Conservation (phyloP, 2,888 invertebrate genomes). For the Andrena praecox region DNA sequence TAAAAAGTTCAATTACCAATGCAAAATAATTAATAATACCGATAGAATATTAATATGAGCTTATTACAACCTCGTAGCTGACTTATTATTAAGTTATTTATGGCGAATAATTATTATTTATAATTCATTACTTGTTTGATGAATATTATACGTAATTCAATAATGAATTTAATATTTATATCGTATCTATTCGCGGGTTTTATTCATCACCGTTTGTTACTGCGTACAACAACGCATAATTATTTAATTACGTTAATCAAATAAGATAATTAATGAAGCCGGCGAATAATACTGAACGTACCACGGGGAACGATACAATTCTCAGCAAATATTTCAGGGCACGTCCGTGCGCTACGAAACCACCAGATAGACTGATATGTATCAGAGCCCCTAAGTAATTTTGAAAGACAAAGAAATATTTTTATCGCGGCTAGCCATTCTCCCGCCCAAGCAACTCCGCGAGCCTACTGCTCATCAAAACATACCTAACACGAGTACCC, state of each 20-base stretch:
- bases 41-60: background rate
- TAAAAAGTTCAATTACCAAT: background rate
- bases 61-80: background rate
- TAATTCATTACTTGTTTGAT: too few relatives aligned
- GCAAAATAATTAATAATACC: background rate
- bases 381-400: background rate
- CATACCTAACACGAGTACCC: too few relatives aligned
- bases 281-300: too few relatives aligned
- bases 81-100: too few relatives aligned
- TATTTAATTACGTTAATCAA: too few relatives aligned
- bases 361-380: background rate
- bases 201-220: too few relatives aligned
- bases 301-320: background rate
- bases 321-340: background rate
- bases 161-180: too few relatives aligned
- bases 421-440: background rate
- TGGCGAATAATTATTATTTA: too few relatives aligned
- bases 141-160: too few relatives aligned
- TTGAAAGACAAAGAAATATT: background rate
- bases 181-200: too few relatives aligned
- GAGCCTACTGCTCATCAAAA: background rate
- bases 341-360: background rate
- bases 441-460: background rate
- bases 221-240: too few relatives aligned
- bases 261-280: too few relatives aligned